Percentiles rank a stretch among this genome's conserved stretches.
Evolutionary conservation across 2,113 vertebrate species (phyloP).

Genomic region (Eurystomus gularis): DNA sequence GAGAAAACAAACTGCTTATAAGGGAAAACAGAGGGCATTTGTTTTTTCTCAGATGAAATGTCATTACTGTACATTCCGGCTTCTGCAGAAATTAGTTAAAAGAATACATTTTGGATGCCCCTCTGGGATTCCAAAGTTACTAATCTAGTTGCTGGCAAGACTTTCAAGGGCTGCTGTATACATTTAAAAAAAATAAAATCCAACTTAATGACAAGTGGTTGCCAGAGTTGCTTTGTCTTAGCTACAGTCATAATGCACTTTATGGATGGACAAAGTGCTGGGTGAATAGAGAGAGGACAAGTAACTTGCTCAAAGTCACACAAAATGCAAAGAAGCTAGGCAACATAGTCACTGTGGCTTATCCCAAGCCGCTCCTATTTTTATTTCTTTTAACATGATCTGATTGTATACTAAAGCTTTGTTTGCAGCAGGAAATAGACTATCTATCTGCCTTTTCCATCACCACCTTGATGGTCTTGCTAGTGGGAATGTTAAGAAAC

Average conservation of each 20-base stretch:
- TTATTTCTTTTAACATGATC: background rate
- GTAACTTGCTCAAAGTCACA: background rate
- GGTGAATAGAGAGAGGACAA: background rate
- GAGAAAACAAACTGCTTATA: conserved; percentile 6
- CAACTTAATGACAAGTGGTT: background rate
- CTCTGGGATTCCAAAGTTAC: background rate
- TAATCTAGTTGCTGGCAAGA: background rate
- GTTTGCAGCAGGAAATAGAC: background rate
- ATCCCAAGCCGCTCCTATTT: background rate
- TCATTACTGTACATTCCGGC: background rate
- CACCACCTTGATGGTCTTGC: background rate
- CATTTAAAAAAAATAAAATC: background rate
- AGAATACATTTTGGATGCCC: background rate
- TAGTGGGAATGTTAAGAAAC: background rate
- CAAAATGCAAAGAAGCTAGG: background rate
- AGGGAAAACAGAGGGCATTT: background rate
- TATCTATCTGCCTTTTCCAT: background rate
- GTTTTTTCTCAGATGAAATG: background rate
- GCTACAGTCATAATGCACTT: background rate
- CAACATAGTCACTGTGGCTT: background rate
- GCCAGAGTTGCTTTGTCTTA: rapidly evolving
- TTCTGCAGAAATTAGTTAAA: conserved; percentile 1
- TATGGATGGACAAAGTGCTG: background rate
- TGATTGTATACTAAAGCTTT: background rate
- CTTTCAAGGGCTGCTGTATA: background rate